Evolutionary conservation across 2,113 vertebrate genomes (phyloP).

Genomic region (Thamnophis sirtalis): DNA sequence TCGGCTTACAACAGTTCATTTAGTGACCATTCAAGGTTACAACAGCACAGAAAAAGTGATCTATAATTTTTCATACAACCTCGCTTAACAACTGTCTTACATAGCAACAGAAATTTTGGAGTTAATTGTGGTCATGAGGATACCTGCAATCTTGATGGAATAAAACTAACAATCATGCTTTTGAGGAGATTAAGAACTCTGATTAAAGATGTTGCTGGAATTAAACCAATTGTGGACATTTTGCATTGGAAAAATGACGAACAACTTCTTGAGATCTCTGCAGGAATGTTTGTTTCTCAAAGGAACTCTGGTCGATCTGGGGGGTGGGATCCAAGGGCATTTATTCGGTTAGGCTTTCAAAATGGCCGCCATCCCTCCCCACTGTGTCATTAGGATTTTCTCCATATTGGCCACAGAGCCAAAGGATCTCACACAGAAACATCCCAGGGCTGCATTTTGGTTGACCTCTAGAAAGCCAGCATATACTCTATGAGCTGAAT

Average conservation of each 20-base stretch:
- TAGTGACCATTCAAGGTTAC: no score
- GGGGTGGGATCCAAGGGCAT: rapidly evolving
- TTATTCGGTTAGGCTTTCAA: not conserved
- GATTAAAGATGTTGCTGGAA: not conserved
- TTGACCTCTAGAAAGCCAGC: not conserved
- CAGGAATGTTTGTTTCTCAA: not conserved
- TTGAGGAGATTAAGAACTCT: not conserved
- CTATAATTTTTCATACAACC: no score
- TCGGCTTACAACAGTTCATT: no score
- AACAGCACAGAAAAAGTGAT: no score
- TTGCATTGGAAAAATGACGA: not conserved
- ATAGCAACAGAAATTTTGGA: no score
- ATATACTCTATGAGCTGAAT: not conserved
- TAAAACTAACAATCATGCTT: not conserved
- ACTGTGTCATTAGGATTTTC: not conserved
- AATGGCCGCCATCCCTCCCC: not conserved
- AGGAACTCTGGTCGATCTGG: not conserved
- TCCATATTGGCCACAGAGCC: not conserved
- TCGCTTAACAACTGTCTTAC: no score
- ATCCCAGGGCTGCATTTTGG: not conserved
- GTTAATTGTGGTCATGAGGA: no score
- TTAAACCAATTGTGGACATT: not conserved
- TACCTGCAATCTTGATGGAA: not conserved
- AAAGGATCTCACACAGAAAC: not conserved
- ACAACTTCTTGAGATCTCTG: not conserved